These are phyloP conservation scores for Urechis unicinctus DNA, from an alignment of 2,888 invertebrate genomes.

Conservation along the genomic window DNA sequence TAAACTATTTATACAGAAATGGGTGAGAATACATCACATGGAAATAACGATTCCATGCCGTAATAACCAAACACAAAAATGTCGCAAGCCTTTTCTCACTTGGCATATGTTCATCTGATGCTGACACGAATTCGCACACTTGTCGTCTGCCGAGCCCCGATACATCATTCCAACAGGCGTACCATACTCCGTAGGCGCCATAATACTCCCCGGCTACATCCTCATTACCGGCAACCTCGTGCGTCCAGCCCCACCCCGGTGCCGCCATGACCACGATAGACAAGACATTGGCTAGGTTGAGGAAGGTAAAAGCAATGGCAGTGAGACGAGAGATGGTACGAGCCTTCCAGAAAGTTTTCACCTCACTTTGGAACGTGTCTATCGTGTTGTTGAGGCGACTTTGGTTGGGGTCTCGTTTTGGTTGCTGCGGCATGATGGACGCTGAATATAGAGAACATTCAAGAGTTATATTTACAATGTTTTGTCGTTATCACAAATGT, in stretches of 20 bases:
- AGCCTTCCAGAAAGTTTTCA: constrained; percentile 3
- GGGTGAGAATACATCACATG: too few species aligned
- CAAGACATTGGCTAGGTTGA: constrained; percentile 6
- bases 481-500: too few species aligned
- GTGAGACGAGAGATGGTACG: constrained; percentile 2
- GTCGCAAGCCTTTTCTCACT: too few species aligned
- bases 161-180: constrained; percentile 7
- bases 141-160: background rate
- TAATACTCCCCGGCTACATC: constrained; percentile 8
- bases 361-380: constrained; percentile 8
- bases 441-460: too few species aligned
- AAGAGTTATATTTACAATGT: too few species aligned
- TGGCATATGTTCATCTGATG: too few species aligned
- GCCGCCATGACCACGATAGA: constrained; percentile 2
- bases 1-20: too few species aligned
- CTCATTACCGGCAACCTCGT: constrained; percentile 6
- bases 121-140: constrained; percentile 2
- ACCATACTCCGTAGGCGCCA: constrained; percentile 11
- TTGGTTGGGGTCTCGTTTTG: background rate
- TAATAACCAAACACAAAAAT: too few species aligned
- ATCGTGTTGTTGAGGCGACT: constrained; percentile 3
- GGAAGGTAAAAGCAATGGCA: constrained; percentile 1
- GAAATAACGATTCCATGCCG: too few species aligned
- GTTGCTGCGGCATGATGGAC: too few species aligned
- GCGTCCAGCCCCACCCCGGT: constrained; percentile 13